A percentile compares a stretch with the other conserved stretches of the same genome.
These are phyloP conservation scores for Pluvianellus socialis DNA, from an alignment of 2,113 vertebrate genomes.

Conservation along the genomic window DNA sequence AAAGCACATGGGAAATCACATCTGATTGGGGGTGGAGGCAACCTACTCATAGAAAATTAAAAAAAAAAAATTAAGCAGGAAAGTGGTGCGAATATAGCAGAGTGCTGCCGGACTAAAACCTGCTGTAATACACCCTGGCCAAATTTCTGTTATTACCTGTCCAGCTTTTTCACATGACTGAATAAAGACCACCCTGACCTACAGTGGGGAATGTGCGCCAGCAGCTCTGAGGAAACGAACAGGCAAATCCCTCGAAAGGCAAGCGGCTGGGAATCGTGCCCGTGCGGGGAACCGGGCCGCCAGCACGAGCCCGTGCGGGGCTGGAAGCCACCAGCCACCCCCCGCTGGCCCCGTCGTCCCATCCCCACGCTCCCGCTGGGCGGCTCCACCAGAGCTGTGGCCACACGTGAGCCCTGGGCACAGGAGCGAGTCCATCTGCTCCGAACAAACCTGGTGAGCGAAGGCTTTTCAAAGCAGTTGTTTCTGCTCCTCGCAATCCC, in stretches of 20 bases:
- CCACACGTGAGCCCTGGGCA: background rate
- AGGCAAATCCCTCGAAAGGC: background rate
- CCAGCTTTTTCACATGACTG: background rate
- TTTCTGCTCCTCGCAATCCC: background rate
- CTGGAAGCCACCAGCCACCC: background rate
- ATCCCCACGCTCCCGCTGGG: background rate
- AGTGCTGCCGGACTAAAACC: background rate
- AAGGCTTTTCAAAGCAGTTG: background rate
- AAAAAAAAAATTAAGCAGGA: background rate
- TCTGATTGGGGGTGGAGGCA: background rate
- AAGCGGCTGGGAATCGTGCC: background rate
- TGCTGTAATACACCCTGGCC: background rate
- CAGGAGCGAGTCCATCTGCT: background rate
- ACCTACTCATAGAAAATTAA: background rate
- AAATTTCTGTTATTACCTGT: background rate
- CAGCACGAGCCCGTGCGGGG: background rate
- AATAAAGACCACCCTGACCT: background rate
- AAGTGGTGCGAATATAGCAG: background rate
- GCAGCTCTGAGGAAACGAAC: background rate
- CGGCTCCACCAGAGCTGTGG: background rate
- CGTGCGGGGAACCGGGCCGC: background rate
- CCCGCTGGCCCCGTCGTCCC: background rate
- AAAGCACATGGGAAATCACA: background rate
- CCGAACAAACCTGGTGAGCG: background rate
- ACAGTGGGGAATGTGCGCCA: background rate